Conservation (phyloP, 2,797 vertebrate genomes). For the Merluccius polli region DNA sequence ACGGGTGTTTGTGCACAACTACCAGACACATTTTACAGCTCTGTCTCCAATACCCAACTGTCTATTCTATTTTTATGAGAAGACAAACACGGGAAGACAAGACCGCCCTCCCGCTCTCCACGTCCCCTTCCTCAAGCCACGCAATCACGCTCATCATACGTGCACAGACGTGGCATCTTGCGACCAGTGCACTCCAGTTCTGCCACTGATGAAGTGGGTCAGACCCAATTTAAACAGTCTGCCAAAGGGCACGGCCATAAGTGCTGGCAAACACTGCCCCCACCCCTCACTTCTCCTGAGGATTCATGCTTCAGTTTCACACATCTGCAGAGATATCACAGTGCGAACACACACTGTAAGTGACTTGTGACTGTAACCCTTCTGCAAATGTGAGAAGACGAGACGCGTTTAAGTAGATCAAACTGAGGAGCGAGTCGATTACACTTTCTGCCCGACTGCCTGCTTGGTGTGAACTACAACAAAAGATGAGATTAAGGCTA, state of each 20-base stretch:
- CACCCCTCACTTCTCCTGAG: conserved; percentile 10
- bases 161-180: conserved; percentile 14
- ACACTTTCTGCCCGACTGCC: neutral
- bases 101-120: neutral
- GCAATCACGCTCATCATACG: conserved; percentile 14
- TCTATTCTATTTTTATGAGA: neutral
- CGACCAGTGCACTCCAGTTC: conserved; percentile 6
- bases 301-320: conserved; percentile 13
- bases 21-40: neutral
- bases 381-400: too few relatives aligned
- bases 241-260: conserved; percentile 30
- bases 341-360: conserved; percentile 4
- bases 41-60: neutral
- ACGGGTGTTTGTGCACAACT: neutral
- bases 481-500: conserved; percentile 62
- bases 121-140: neutral
- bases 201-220: conserved; percentile 53
- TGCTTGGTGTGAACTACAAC: conserved; percentile 23
- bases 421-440: neutral
- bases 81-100: neutral
- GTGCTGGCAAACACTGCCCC: conserved; percentile 29
- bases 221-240: conserved; percentile 22
- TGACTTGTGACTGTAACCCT: neutral
- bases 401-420: too few relatives aligned
- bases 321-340: conserved; percentile 25